phyloP scores from a whole-genome alignment of 2,888 invertebrate species.

The Notocelia uddmanniana region DNA sequence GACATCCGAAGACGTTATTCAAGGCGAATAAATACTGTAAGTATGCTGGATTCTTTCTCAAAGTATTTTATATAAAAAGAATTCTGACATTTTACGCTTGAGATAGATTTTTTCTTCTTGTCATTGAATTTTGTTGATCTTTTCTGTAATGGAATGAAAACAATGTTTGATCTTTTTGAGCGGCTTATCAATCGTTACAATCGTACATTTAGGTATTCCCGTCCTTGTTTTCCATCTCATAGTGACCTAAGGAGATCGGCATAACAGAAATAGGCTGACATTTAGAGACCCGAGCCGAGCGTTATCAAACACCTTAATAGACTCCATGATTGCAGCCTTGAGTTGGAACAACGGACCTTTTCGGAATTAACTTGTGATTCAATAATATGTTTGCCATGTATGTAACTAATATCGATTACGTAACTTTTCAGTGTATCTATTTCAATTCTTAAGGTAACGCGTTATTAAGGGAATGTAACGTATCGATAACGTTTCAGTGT shows the following conservation, averaged over 20 bases:
- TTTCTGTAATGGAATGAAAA: not conserved
- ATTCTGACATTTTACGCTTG: not conserved
- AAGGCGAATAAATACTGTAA: constrained; percentile 25
- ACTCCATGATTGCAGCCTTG: constrained; percentile 7
- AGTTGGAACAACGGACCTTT: constrained; percentile 2
- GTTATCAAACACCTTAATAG: constrained; percentile 9
- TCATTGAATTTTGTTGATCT: not conserved
- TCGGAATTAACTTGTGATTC: not conserved
- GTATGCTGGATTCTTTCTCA: not conserved
- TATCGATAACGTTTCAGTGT: not conserved
- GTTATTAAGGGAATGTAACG: not conserved
- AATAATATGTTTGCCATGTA: not conserved
- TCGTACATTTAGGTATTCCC: not conserved
- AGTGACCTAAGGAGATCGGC: constrained; percentile 12
- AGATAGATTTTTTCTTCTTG: not conserved
- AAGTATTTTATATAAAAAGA: not conserved
- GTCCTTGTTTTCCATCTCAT: constrained; percentile 1
- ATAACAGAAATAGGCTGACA: constrained; percentile 32
- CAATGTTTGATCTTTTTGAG: not conserved
- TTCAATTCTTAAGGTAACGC: too few species aligned
- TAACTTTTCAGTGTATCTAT: not conserved
- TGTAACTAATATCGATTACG: not conserved
- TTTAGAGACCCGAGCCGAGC: constrained; percentile 14
- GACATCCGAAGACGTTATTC: not conserved
- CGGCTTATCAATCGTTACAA: not conserved